phyloP scores from a whole-genome alignment of 2,113 vertebrate genomes.

The Hypomesus transpacificus region DNA sequence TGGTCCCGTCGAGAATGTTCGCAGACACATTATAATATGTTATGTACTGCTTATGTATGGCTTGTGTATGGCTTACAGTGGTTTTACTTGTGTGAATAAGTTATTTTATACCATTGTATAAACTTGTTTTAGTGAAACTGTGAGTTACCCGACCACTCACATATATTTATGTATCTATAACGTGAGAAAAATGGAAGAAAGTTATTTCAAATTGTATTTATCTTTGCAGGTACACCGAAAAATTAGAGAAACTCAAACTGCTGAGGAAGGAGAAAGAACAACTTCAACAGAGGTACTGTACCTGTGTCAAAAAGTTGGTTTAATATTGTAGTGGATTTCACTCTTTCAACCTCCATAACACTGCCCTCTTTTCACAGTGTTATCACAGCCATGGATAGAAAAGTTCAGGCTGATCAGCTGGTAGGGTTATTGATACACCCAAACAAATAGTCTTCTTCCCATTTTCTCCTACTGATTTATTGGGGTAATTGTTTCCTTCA shows the following conservation, averaged over 20 bases:
- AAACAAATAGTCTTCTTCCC: background rate
- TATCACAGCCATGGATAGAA: slow-evolving; percentile 83
- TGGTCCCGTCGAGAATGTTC: no score
- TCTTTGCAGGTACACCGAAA: slow-evolving; percentile 83
- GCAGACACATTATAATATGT: no score
- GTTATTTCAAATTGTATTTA: background rate
- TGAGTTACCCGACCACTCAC: no score
- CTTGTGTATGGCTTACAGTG: no score
- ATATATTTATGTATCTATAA: no score
- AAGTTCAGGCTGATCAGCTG: slow-evolving; percentile 84
- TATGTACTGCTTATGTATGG: no score
- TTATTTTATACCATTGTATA: no score
- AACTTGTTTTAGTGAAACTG: no score
- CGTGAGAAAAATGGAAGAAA: no score
- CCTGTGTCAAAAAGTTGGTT: background rate
- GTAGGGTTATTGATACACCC: slow-evolving; percentile 70
- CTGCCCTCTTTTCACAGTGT: slow-evolving; percentile 69
- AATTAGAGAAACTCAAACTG: slow-evolving; percentile 82
- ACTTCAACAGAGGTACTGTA: slow-evolving; percentile 83
- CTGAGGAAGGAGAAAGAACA: slow-evolving; percentile 84
- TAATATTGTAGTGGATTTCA: background rate
- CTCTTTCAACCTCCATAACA: background rate
- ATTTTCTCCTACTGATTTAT: background rate
- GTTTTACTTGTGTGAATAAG: no score
- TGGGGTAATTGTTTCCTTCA: slow-evolving; percentile 59